These are phyloP conservation scores for Oceanites oceanicus DNA, from an alignment of 2,113 vertebrate genomes.

Conservation along the genomic window DNA sequence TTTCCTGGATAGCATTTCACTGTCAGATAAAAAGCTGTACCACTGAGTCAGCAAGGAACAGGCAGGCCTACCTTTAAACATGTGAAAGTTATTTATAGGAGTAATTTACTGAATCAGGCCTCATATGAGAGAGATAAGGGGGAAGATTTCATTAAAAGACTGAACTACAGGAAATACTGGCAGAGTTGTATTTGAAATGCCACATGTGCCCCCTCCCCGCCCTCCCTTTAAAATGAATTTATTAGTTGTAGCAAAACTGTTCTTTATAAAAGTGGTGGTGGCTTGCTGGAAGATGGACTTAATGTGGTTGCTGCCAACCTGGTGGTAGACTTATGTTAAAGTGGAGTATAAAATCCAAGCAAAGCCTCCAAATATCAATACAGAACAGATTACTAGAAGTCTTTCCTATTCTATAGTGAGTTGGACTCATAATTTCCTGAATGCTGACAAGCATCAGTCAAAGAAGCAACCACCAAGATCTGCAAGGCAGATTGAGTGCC, in stretches of 20 bases:
- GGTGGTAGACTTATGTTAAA: neutral
- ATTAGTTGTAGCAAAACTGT: neutral
- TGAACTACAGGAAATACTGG: neutral
- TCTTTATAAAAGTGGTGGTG: neutral
- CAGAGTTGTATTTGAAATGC: neutral
- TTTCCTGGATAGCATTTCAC: slow-evolving; percentile 37
- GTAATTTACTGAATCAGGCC: neutral
- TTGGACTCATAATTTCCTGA: neutral
- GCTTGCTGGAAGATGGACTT: neutral
- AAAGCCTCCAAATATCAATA: neutral
- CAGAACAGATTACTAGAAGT: neutral
- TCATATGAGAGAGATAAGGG: neutral
- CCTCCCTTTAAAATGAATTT: neutral
- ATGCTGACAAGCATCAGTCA: neutral
- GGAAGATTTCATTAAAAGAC: neutral
- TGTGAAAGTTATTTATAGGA: slow-evolving; percentile 27
- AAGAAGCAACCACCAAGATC: neutral
- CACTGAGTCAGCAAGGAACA: neutral
- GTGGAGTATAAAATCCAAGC: neutral
- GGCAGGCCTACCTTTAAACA: slow-evolving; percentile 12
- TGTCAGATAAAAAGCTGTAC: neutral
- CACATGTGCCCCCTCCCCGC: neutral
- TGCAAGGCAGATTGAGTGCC: neutral
- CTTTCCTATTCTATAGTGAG: neutral
- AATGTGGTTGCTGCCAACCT: neutral